Evolutionary conservation across 2,888 invertebrate species (phyloP).

Genomic region (Yponomeuta evonymella): DNA sequence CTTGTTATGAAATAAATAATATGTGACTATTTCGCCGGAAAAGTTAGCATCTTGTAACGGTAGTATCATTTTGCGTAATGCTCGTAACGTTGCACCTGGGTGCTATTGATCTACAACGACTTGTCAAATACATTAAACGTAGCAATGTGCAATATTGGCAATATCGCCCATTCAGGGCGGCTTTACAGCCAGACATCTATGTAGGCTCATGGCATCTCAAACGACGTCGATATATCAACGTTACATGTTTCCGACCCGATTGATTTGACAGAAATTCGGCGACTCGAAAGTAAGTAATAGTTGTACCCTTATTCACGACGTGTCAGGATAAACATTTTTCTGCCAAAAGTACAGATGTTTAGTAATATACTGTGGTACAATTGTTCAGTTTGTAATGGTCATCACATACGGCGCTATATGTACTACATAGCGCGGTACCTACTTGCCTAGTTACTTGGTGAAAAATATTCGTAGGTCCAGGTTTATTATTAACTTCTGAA

Average conservation of each 20-base stretch:
- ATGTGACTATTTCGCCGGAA: too few species aligned
- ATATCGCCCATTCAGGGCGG: background rate
- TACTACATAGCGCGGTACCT: too few species aligned
- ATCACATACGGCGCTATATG: too few species aligned
- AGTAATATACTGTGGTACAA: too few species aligned
- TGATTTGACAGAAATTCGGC: background rate
- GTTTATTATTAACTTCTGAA: too few species aligned
- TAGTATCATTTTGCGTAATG: too few species aligned
- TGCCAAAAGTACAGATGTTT: background rate
- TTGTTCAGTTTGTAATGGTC: too few species aligned
- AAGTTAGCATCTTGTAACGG: too few species aligned
- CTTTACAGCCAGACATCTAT: background rate
- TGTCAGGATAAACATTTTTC: background rate
- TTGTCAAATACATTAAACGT: background rate
- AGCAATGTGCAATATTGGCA: background rate
- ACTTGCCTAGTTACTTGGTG: too few species aligned
- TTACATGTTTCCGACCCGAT: conserved; percentile 4
- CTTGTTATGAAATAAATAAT: too few species aligned
- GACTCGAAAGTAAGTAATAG: background rate
- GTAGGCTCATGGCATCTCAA: background rate
- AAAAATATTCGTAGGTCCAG: too few species aligned
- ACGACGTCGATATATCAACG: conserved; percentile 22
- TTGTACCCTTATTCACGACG: background rate
- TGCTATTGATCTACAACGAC: background rate
- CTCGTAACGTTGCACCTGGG: background rate